Base-by-base conservation (phyloP, 2,113 vertebrate genomes). In the Astur gentilis region DNA sequence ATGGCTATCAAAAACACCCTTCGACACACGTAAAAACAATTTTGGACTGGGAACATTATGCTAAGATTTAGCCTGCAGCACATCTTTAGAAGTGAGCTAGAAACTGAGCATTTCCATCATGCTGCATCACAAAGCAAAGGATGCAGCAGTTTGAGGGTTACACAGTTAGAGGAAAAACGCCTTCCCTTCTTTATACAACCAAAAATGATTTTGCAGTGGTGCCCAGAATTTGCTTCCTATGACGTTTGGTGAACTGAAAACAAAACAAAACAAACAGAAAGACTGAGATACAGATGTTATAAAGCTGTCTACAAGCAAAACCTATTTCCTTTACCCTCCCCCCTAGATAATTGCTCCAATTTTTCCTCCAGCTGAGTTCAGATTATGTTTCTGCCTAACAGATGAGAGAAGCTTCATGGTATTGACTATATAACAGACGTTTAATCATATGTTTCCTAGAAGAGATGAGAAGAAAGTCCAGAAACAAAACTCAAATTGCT, bases 251-350 rank as follows among this genome's bases (percentile, higher is more conserved):
- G 64, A 89, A 94, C 79, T 96, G 80, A 93, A 97, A 93, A 93
- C 79, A 91, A 96, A 96, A 65, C 83, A 89, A 95, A 96, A 49
- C 79, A 96, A 91, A 78, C 69, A 85, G 81, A 93, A 76, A 40
- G 72, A 82, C 57, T 57, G 49, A 94, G 89, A 92, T 92, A 83
- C 89, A 95, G 93, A 93, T 96, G 95, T 96, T 94, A 76, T 47
- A 93, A 97, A 96, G 60, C 89, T 88, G 82, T 91, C 93, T 96
- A 93, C 93, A 95, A 97, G 97, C 72, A 97, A 95, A 97, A 91
- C 21, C 58, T 62, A 95, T 81, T 95, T 96, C 95, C 95, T 87
- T 93, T 90, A 87, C 86, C 93, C 72, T 88, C 84, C 80, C 73
- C 79, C n/a, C 29, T 26, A 70, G 64, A 89, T 96, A 97, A 97